Base-by-base conservation (phyloP, 2,888 invertebrate species). In the Galeopsomyia nigrocyanea region DNA sequence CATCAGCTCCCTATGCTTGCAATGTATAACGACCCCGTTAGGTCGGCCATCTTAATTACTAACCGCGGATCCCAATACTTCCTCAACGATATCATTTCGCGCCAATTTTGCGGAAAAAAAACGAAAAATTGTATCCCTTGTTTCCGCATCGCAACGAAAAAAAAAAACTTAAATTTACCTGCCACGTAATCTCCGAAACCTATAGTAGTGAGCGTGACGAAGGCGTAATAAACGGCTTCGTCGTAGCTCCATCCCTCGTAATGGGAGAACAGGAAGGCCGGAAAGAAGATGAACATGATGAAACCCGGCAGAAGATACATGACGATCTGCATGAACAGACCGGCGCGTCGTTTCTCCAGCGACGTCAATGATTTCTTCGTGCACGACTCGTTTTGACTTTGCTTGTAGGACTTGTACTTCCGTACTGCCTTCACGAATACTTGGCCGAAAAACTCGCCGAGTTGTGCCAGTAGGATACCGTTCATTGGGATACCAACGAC, bases 111-210 rank as follows among this genome's bases (percentile, higher is more conserved):
- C n/a, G n/a, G n/a, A n/a, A n/a, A n/a, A n/a, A n/a, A n/a, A n/a
- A n/a, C n/a, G n/a, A n/a, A n/a, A n/a, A n/a, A n/a, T n/a, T n/a
- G n/a, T n/a, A n/a, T n/a, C n/a, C n/a, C n/a, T n/a, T n/a, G n/a
- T n/a, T n/a, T n/a, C n/a, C n/a, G n/a, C n/a, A n/a, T n/a, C 26
- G 26, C 26, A 26, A 5, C 2, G 26, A 26, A 26, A 26, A 5
- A 26, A 26, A 5, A 26, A 39, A 31, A 5, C 31, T 31, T 39
- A 1, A 39, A 39, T 77, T 68, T 87, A 94, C 95, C 94, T 86
- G 96, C 95, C 46, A 97, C 96, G 82, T 91, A 92, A 86, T 97
- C 97, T n/a, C 97, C 97, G 85, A 96, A 97, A 51, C 96, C 96
- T 77, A 97, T 96, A 3, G 95, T 95, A 2, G 95, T 94, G 14